Evolutionary conservation across 2,888 invertebrate species (phyloP).

Genomic region (Trichogramma dendrolimi): DNA sequence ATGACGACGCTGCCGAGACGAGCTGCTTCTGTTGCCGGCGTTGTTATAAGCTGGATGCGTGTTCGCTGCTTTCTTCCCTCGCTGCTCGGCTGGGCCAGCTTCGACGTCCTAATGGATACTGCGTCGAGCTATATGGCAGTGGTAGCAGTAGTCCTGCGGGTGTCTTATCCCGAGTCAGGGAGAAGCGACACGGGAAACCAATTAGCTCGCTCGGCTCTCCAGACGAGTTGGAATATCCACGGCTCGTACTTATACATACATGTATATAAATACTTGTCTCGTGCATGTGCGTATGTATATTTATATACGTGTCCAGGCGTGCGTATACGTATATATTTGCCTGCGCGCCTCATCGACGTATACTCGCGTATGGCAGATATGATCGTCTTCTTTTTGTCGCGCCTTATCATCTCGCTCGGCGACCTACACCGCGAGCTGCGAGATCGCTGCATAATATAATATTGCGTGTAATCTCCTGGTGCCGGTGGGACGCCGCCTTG

Average conservation of each 20-base stretch:
- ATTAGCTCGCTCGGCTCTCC: slow-evolving; percentile 47
- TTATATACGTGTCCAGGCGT: not conserved
- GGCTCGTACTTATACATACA: not conserved
- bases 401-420: no score
- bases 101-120: no score
- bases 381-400: no score
- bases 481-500: not conserved
- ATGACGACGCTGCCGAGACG: slow-evolving; percentile 7
- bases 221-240: slow-evolving; percentile 21
- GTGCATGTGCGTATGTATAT: not conserved
- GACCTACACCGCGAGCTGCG: no score
- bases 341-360: not conserved
- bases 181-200: slow-evolving; percentile 50
- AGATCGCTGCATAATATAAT: no score
- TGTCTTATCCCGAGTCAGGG: slow-evolving; percentile 48
- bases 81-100: no score
- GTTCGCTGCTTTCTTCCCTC: no score
- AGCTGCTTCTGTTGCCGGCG: not conserved
- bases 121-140: no score
- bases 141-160: not conserved
- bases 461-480: not conserved
- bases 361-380: no score
- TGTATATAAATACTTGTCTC: not conserved
- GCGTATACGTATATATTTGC: not conserved
- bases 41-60: no score